Conservation (phyloP, 2,113 vertebrate genomes). For the Toxotes jaculatrix region DNA sequence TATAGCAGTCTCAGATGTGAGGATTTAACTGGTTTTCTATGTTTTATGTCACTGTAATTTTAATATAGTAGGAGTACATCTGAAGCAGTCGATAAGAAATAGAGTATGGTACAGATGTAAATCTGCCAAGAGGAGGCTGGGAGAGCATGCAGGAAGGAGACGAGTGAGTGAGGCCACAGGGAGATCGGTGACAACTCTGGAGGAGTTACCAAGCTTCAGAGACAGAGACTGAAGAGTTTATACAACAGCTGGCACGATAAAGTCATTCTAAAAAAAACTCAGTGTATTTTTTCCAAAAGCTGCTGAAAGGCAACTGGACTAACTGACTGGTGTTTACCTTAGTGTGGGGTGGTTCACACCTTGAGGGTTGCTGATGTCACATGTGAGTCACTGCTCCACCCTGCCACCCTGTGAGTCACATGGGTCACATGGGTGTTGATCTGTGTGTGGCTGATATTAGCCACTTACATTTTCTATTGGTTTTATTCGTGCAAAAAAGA, state of each 20-base stretch:
- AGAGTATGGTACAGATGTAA: not conserved
- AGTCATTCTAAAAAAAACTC: not conserved
- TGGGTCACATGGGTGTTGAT: no score
- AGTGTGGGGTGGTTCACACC: no score
- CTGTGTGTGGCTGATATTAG: no score
- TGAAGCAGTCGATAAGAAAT: not conserved
- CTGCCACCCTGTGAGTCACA: no score
- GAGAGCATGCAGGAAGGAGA: not conserved
- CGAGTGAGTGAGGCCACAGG: not conserved
- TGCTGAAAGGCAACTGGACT: no score
- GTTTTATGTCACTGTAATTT: not conserved
- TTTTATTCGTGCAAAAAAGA: constrained; percentile 18
- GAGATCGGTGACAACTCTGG: not conserved
- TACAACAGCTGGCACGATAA: not conserved
- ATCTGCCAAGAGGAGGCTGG: not conserved
- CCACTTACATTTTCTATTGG: not conserved
- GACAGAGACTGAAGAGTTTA: not conserved
- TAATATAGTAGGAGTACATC: not conserved
- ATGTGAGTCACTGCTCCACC: no score
- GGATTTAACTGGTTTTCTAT: not conserved
- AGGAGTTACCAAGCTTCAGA: not conserved
- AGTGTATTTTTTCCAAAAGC: not conserved
- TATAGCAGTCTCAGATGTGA: not conserved
- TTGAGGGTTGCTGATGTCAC: no score
- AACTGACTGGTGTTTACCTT: no score